phyloP scores from a whole-genome alignment of 1,140 invertebrate species.

The Andricus grossulariae region DNA sequence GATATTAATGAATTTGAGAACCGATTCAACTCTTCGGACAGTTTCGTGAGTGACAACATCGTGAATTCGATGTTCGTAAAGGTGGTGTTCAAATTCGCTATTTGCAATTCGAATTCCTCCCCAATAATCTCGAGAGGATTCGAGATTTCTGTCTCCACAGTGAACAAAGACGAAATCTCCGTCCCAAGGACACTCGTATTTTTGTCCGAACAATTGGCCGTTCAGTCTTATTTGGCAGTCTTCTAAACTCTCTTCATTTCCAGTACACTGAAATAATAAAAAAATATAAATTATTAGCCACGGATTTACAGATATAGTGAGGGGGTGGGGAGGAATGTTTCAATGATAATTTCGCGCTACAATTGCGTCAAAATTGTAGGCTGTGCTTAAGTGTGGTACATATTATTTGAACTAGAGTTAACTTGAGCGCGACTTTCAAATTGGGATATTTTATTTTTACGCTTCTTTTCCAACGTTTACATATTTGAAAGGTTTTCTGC shows the following conservation, averaged over 20 bases:
- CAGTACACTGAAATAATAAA: constrained; percentile 80
- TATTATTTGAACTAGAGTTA: too few relatives aligned
- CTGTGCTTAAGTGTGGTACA: too few relatives aligned
- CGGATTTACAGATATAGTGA: too few relatives aligned
- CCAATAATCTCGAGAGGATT: constrained; percentile 89
- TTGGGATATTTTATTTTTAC: too few relatives aligned
- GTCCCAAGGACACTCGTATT: constrained; percentile 91
- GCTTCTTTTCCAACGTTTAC: too few relatives aligned
- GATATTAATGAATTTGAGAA: constrained; percentile 90
- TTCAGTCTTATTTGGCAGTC: constrained; percentile 93
- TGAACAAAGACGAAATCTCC: constrained; percentile 95
- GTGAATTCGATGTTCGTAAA: constrained; percentile 88
- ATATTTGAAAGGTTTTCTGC: too few relatives aligned
- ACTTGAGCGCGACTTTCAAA: too few relatives aligned
- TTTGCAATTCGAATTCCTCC: constrained; percentile 96
- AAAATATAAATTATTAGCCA: not conserved
- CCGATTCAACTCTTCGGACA: constrained; percentile 82
- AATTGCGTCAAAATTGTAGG: too few relatives aligned
- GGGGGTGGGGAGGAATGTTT: too few relatives aligned
- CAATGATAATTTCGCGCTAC: too few relatives aligned
- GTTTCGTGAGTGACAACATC: constrained; percentile 87
- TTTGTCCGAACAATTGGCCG: constrained; percentile 90
- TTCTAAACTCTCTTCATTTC: constrained; percentile 89
- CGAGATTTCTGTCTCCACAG: constrained; percentile 88
- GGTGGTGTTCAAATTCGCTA: constrained; percentile 90